Percentiles rank a stretch among this genome's conserved stretches.
Conservation (phyloP, 2,113 vertebrate genomes). For the Okapia johnstoni region DNA sequence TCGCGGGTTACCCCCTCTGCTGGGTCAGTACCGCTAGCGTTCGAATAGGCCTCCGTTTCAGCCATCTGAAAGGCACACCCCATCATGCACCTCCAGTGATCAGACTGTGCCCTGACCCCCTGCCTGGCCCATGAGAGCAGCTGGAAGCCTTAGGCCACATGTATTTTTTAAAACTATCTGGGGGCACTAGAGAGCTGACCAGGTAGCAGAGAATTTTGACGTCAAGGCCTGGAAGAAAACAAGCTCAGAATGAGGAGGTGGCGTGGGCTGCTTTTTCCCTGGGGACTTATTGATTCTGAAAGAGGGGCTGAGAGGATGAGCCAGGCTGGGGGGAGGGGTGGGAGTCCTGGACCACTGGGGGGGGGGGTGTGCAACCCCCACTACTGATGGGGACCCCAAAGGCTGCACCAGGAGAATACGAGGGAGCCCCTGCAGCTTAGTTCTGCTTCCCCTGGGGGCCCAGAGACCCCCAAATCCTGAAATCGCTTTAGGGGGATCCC, state of each 20-base stretch:
- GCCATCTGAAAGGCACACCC: neutral
- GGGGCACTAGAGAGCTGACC: neutral
- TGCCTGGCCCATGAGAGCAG: neutral
- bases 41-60: neutral
- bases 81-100: neutral
- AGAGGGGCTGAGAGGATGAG: neutral
- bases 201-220: no score
- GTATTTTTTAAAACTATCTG: neutral
- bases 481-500: neutral
- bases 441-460: neutral
- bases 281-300: neutral
- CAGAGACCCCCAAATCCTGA: neutral
- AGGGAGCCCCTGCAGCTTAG: fast-evolving
- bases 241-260: neutral
- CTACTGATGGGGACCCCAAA: neutral
- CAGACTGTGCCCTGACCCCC: neutral
- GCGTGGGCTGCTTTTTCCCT: neutral
- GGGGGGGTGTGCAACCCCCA: neutral
- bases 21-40: neutral
- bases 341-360: neutral
- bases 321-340: fast-evolving
- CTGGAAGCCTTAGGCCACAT: no score
- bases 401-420: neutral
- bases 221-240: neutral
- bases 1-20: fast-evolving